These are phyloP conservation scores for Drosophila lutescens DNA, from an alignment of 2,888 invertebrate genomes.

Conservation along the genomic window DNA sequence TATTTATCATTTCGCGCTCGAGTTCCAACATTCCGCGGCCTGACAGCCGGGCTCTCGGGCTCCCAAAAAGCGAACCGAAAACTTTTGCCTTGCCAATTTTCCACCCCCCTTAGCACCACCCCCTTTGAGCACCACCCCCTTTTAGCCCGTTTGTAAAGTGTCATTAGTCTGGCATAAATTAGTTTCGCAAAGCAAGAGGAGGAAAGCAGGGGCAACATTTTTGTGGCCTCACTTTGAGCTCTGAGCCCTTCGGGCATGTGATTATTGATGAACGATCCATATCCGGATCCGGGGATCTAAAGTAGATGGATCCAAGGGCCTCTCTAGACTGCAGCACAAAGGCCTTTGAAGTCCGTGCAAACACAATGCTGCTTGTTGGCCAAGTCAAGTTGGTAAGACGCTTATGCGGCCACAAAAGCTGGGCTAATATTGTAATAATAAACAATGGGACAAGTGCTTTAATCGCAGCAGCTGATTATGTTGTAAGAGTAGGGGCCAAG, in stretches of 20 bases:
- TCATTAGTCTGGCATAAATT: slow-evolving; percentile 80
- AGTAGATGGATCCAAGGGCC: slow-evolving; percentile 47
- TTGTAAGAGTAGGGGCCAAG: slow-evolving; percentile 60
- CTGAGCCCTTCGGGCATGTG: slow-evolving; percentile 67
- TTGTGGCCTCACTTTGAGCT: slow-evolving; percentile 71
- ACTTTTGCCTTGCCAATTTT: slow-evolving; percentile 60
- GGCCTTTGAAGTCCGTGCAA: slow-evolving; percentile 66
- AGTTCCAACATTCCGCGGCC: slow-evolving; percentile 74
- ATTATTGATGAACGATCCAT: slow-evolving; percentile 79
- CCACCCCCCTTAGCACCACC: slow-evolving; percentile 7
- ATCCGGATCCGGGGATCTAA: slow-evolving; percentile 35
- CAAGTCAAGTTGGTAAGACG: slow-evolving; percentile 41
- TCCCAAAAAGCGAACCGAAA: slow-evolving; percentile 61
- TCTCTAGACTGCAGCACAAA: slow-evolving; percentile 17
- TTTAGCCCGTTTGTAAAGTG: slow-evolving; percentile 67
- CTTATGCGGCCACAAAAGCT: slow-evolving; percentile 68
- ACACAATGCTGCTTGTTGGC: slow-evolving; percentile 40
- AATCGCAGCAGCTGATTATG: slow-evolving; percentile 79
- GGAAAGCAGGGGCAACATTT: slow-evolving; percentile 59
- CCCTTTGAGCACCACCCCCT: not conserved
- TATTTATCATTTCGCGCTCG: slow-evolving; percentile 79
- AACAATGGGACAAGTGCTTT: slow-evolving; percentile 80
- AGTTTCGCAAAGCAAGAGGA: slow-evolving; percentile 44
- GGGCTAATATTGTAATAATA: slow-evolving; percentile 79
- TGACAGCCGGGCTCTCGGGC: slow-evolving; percentile 57